phyloP scores from a whole-genome alignment of 2,797 vertebrate genomes.

The Malacoctenus gilli region DNA sequence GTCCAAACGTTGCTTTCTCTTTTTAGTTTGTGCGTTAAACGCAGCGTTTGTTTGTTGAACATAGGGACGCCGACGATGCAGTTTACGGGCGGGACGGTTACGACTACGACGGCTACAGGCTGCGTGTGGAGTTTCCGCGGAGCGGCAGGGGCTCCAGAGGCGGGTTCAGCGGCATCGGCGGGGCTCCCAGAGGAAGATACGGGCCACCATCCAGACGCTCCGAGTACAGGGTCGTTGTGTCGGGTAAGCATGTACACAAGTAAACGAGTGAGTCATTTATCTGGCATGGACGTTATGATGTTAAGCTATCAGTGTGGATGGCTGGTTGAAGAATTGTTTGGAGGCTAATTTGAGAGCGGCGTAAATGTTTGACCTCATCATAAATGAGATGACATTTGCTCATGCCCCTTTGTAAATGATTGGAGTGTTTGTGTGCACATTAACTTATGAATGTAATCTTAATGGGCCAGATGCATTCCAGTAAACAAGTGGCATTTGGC shows the following conservation, averaged over 20 bases:
- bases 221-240: slow-evolving; percentile 93
- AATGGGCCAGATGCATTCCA: too few species aligned
- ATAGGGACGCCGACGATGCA: slow-evolving; percentile 89
- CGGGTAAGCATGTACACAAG: slow-evolving; percentile 75
- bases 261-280: neutral
- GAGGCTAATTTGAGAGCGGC: neutral
- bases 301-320: too few species aligned
- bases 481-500: too few species aligned
- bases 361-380: too few species aligned
- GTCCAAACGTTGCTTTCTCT: too few species aligned
- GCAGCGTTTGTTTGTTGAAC: neutral
- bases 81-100: slow-evolving; percentile 89
- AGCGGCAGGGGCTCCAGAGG: slow-evolving; percentile 82
- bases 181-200: slow-evolving; percentile 85
- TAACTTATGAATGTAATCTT: too few species aligned
- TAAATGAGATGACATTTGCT: too few species aligned
- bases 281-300: neutral
- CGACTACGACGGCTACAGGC: slow-evolving; percentile 89
- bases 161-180: slow-evolving; percentile 73
- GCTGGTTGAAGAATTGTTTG: neutral
- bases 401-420: neutral
- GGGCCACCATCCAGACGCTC: slow-evolving; percentile 92
- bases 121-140: slow-evolving; percentile 93
- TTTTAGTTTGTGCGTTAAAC: too few species aligned
- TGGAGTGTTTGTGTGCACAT: neutral